phyloP scores from a whole-genome alignment of 2,888 invertebrate species.

The Camptogramma bilineatum region DNA sequence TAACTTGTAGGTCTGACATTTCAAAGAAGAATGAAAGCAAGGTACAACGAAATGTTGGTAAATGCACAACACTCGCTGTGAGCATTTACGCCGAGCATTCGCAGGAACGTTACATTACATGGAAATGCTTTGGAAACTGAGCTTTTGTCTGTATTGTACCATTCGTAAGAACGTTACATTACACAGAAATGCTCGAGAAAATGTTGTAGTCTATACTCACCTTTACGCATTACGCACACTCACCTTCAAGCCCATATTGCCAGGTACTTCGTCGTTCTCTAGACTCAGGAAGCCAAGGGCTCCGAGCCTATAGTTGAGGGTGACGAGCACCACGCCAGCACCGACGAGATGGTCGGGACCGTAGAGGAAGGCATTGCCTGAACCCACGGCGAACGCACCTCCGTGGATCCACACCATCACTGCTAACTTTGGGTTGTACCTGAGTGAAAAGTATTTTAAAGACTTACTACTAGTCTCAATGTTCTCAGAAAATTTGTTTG shows the following conservation, averaged over 20 bases:
- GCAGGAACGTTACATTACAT: too few relatives aligned
- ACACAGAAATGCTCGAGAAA: too few relatives aligned
- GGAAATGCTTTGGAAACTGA: too few relatives aligned
- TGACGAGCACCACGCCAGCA: slow-evolving; percentile 87
- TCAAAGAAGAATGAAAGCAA: too few relatives aligned
- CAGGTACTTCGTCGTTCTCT: slow-evolving; percentile 86
- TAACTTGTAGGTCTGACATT: too few relatives aligned
- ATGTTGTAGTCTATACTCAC: too few relatives aligned
- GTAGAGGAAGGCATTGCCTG: slow-evolving; percentile 86
- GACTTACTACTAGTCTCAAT: neutral
- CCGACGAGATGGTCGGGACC: slow-evolving; percentile 87
- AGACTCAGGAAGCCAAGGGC: slow-evolving; percentile 87
- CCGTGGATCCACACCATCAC: slow-evolving; percentile 89
- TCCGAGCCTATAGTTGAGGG: slow-evolving; percentile 87
- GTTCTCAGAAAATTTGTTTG: too few relatives aligned
- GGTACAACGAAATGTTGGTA: too few relatives aligned
- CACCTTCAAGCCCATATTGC: slow-evolving; percentile 88
- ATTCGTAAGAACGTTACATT: too few relatives aligned
- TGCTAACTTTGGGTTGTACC: slow-evolving; percentile 83
- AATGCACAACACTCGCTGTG: too few relatives aligned
- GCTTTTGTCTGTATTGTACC: too few relatives aligned
- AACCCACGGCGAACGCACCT: slow-evolving; percentile 87
- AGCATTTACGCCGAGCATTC: too few relatives aligned
- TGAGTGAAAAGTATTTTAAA: slow-evolving; percentile 44
- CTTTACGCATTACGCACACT: slow-evolving; percentile 15